A percentile compares a stretch with the other conserved stretches of the same genome.
Conservation (phyloP, 2,797 vertebrate species). For the Ceyx erithaca region DNA sequence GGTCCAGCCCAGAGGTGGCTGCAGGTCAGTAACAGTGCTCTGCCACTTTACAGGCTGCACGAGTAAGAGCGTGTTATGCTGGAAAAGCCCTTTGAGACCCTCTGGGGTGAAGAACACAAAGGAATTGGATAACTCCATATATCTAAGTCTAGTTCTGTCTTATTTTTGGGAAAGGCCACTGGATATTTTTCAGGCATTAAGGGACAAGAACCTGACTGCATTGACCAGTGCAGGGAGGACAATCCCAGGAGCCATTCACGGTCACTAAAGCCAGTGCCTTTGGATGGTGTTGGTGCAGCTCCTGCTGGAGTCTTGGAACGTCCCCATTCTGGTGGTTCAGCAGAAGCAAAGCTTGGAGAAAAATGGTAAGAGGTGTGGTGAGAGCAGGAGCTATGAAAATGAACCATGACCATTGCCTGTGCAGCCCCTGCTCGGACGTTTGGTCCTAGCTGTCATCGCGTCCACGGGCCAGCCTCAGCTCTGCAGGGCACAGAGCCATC, state of each 20-base stretch:
- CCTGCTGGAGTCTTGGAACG: background rate
- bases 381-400: background rate
- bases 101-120: background rate
- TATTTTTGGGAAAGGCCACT: background rate
- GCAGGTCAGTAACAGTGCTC: slow-evolving; percentile 6
- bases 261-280: background rate
- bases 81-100: slow-evolving; percentile 36
- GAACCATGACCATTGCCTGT: background rate
- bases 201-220: accelerated
- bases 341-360: background rate
- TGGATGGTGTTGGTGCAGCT: background rate
- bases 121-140: background rate
- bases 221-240: background rate
- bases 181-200: background rate
- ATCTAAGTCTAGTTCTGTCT: background rate
- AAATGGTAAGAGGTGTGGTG: background rate
- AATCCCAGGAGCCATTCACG: background rate
- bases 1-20: background rate
- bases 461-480: background rate
- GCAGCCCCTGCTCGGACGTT: background rate
- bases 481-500: background rate
- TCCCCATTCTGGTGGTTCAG: background rate
- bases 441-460: background rate
- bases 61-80: background rate
- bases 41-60: background rate